Conservation (phyloP, 2,113 vertebrate genomes). For the Heptranchias perlo region DNA sequence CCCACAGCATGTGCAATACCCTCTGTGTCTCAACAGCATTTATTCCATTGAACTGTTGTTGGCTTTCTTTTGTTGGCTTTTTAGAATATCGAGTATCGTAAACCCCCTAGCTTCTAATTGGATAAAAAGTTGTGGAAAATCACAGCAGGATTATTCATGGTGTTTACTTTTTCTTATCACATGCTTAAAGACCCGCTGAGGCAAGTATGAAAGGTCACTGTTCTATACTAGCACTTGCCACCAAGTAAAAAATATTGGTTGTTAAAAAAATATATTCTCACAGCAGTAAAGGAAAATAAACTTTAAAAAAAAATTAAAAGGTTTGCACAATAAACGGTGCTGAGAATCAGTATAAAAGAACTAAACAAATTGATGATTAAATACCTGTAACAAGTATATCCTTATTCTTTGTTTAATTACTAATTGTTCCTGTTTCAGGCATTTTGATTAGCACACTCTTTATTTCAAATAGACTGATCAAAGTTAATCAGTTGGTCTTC, state of each 20-base stretch:
- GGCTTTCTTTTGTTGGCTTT: conserved; percentile 35
- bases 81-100: conserved; percentile 17
- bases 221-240: neutral
- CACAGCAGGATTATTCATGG: conserved; percentile 16
- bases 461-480: neutral
- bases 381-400: neutral
- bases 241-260: neutral
- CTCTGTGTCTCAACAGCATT: neutral
- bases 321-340: neutral
- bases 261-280: neutral
- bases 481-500: neutral
- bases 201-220: conserved; percentile 19
- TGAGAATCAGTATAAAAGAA: neutral
- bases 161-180: conserved; percentile 35
- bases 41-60: neutral
- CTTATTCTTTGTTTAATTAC: neutral
- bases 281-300: neutral
- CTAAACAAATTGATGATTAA: neutral
- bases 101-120: conserved; percentile 24
- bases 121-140: conserved; percentile 37
- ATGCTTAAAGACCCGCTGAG: neutral
- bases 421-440: neutral
- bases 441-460: neutral
- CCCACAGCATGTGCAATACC: neutral
- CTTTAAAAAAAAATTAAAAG: neutral